Evolutionary conservation across 2,113 vertebrate genomes (phyloP).

Genomic region (Lota lota): DNA sequence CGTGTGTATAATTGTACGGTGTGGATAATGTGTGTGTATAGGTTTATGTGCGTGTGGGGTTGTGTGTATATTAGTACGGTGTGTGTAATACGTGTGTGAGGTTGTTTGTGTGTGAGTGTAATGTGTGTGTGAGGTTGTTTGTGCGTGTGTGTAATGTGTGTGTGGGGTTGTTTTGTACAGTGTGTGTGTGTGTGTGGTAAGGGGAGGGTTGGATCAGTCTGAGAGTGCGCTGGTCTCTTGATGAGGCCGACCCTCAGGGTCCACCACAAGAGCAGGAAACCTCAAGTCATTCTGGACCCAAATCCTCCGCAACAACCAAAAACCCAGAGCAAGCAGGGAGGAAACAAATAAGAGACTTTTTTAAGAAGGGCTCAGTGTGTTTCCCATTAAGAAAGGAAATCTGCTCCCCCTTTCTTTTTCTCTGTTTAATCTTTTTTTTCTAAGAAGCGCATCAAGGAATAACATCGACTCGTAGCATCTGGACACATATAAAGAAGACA

Average conservation of each 20-base stretch:
- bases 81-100: too few species aligned
- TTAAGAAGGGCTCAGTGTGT: constrained; percentile 51
- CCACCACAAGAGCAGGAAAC: constrained; percentile 62
- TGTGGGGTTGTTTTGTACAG: background rate
- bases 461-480: background rate
- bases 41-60: too few species aligned
- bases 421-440: constrained; percentile 5
- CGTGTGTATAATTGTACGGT: too few species aligned
- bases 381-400: constrained; percentile 51
- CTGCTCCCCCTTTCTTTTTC: constrained; percentile 14
- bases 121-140: background rate
- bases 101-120: background rate
- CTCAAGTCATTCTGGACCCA: constrained; percentile 38
- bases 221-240: constrained; percentile 54
- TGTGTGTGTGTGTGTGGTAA: background rate
- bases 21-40: too few species aligned
- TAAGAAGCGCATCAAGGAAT: background rate
- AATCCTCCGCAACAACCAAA: constrained; percentile 52
- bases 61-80: too few species aligned
- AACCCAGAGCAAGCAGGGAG: constrained; percentile 44
- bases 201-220: constrained; percentile 50
- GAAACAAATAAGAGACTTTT: constrained; percentile 47
- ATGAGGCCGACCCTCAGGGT: constrained; percentile 44
- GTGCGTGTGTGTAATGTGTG: background rate
- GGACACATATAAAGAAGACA: constrained; percentile 33